A percentile compares a stretch with the other conserved stretches of the same genome.
These are phyloP conservation scores for Drosophila santomea DNA, from an alignment of 1,140 invertebrate genomes.

Conservation along the genomic window DNA sequence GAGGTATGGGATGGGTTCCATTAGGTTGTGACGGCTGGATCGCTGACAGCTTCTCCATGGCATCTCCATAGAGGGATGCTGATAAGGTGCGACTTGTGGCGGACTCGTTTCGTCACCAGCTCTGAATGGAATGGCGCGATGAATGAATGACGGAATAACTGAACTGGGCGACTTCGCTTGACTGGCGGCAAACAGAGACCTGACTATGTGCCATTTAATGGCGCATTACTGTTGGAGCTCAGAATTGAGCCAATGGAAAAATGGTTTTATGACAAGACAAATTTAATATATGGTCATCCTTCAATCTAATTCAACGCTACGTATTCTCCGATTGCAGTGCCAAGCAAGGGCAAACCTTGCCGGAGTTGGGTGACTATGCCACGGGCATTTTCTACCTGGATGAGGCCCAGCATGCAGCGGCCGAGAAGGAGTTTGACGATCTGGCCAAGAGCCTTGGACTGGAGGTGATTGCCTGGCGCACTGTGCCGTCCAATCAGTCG, in stretches of 20 bases:
- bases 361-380: constrained; percentile 95
- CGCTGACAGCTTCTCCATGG: constrained; percentile 33
- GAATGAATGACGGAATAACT: constrained; percentile 36
- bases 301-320: not conserved
- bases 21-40: constrained; percentile 29
- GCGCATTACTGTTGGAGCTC: constrained; percentile 28
- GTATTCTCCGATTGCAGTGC: constrained; percentile 85
- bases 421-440: constrained; percentile 92
- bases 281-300: not conserved
- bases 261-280: not conserved
- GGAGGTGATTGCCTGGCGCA: constrained; percentile 95
- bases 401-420: constrained; percentile 91
- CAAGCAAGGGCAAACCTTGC: constrained; percentile 91
- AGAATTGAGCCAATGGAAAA: not conserved
- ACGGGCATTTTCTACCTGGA: constrained; percentile 98
- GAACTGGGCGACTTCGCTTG: constrained; percentile 14
- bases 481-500: constrained; percentile 93
- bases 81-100: constrained; percentile 47
- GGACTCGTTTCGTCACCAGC: constrained; percentile 35
- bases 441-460: constrained; percentile 93
- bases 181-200: constrained; percentile 39
- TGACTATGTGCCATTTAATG: constrained; percentile 33
- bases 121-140: constrained; percentile 39
- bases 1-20: constrained; percentile 3
- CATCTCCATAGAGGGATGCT: constrained; percentile 21